Base-by-base conservation (phyloP, 2,888 invertebrate genomes). In the Phortica magna region DNA sequence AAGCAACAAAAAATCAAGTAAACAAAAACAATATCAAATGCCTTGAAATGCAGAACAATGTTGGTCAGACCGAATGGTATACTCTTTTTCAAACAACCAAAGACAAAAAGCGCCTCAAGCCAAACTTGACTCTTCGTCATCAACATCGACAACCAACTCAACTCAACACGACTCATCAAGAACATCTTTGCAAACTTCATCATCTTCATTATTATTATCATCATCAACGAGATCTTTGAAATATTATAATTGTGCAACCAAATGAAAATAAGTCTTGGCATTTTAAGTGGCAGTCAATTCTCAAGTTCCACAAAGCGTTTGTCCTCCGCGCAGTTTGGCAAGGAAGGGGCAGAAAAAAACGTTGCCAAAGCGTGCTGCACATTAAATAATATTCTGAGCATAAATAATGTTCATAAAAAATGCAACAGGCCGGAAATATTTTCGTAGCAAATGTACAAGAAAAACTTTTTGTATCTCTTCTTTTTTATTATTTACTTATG, bases 221-320 rank as follows among this genome's bases (percentile, higher is more conserved):
- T 43, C 68, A 48, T 10, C 48, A 48, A 64, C 64, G 57, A 71
- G 67, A 39, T 61, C 82, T 78, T 82, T 83, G 81, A 83, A 87
- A 85, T 88, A 88, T 88, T 88, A 86, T 86, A 88, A 88, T 87
- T 88, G 88, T 83, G 82, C 88, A 87, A 80, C 87, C 82, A 85
- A 85, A 88, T 88, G 88, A 84, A 85, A 88, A 85, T 87, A 83
- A 88, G 88, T 84, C 83, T 81, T 84, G 84, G 84, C 84, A 81
- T 85, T 77, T 84, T 83, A 87, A 85, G 83, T 84, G 87, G 48
- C 22, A 70, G 31, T 22, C 55, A 48, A 17, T 14, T 17, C 19
- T 61, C 19, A 53, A 71, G 22, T 67, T 59, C 17, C 42, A 43
- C 39, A 12, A 41, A 68, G 48, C 17, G 17, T 10, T 17, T 31